Conservation (phyloP, 1,140 invertebrate species). For the Mercenaria mercenaria region DNA sequence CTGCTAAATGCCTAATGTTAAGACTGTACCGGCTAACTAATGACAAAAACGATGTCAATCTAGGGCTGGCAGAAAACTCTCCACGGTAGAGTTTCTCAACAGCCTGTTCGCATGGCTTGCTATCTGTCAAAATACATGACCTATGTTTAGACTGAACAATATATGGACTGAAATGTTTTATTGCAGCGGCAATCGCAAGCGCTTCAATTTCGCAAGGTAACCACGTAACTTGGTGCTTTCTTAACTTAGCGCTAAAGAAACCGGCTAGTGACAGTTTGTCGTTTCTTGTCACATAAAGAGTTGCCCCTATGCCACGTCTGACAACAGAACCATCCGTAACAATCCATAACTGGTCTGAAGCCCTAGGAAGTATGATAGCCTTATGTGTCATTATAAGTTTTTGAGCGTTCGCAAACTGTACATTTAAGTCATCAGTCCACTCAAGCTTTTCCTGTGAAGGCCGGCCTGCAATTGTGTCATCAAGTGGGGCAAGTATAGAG, state of each 20-base stretch:
- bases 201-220: constrained; percentile 39
- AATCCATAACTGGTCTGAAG: constrained; percentile 19
- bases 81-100: constrained; percentile 66
- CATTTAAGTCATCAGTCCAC: too few species aligned
- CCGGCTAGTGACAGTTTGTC: neutral
- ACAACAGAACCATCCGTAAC: constrained; percentile 45
- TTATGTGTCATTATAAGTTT: constrained; percentile 6
- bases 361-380: neutral
- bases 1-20: neutral
- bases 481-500: constrained; percentile 49
- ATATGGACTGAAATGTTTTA: constrained; percentile 54
- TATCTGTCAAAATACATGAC: constrained; percentile 54
- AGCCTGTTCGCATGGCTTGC: constrained; percentile 66
- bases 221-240: constrained; percentile 34
- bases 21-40: constrained; percentile 19
- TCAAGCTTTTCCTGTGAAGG: constrained; percentile 59
- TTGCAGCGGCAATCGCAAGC: neutral
- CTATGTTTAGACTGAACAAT: constrained; percentile 39
- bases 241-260: constrained; percentile 41
- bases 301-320: constrained; percentile 2
- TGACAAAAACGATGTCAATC: constrained; percentile 64
- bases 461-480: constrained; percentile 60
- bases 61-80: constrained; percentile 68
- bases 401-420: constrained; percentile 28
- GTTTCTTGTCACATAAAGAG: constrained; percentile 15